These are phyloP conservation scores for Scaptomyza caliginosa DNA, from an alignment of 2,888 invertebrate genomes.

Conservation along the genomic window DNA sequence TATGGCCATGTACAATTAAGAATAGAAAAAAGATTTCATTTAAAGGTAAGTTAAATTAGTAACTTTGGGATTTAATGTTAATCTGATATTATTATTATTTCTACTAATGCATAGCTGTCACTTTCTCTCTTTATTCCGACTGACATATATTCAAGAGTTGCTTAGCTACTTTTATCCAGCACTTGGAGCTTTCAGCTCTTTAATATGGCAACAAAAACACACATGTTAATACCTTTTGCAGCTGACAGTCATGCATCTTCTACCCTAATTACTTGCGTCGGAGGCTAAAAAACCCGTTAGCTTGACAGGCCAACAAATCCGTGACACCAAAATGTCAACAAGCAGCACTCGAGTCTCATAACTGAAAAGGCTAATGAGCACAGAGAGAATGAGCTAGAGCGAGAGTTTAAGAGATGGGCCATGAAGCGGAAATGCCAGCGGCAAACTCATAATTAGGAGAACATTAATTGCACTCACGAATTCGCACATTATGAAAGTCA, in stretches of 20 bases:
- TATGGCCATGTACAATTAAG: not conserved
- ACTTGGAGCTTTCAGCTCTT: conserved; percentile 20
- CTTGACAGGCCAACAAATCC: conserved; percentile 41
- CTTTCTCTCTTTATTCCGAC: not conserved
- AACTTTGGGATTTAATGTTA: not conserved
- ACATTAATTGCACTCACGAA: conserved; percentile 45
- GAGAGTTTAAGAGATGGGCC: conserved; percentile 34
- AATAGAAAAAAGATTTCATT: too few species aligned
- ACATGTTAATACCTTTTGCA: conserved; percentile 41
- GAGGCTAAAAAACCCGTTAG: conserved; percentile 28
- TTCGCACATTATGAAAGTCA: conserved; percentile 31
- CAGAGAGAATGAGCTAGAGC: not conserved
- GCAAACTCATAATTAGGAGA: conserved; percentile 55
- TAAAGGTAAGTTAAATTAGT: too few species aligned
- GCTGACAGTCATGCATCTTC: conserved; percentile 37
- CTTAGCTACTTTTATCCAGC: not conserved
- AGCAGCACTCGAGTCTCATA: conserved; percentile 42
- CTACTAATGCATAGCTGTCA: not conserved
- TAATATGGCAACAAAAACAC: conserved; percentile 29
- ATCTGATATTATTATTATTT: not conserved
- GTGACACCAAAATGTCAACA: conserved; percentile 76
- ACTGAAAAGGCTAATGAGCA: conserved; percentile 74
- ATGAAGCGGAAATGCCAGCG: conserved; percentile 69
- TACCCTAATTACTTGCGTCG: conserved; percentile 51
- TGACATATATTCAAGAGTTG: conserved; percentile 12